Conservation (phyloP, 2,113 vertebrate genomes). For the Ifrita kowaldi region DNA sequence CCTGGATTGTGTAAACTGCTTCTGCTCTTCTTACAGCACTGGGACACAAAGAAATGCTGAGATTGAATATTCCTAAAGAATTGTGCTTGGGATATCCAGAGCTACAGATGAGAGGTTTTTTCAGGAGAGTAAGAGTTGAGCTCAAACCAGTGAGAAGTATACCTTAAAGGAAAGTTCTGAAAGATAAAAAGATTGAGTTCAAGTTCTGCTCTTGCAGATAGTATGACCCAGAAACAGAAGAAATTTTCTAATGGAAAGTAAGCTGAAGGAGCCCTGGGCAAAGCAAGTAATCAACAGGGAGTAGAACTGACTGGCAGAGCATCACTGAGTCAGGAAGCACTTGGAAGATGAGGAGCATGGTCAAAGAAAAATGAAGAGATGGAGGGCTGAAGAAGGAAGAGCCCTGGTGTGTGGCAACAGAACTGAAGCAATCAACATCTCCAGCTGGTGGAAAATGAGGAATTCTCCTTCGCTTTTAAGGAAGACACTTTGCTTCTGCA, state of each 20-base stretch:
- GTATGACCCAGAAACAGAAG: not conserved
- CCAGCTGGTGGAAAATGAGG: not conserved
- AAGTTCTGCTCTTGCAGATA: not conserved
- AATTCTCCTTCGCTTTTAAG: not conserved
- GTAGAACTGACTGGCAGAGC: not conserved
- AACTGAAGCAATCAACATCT: not conserved
- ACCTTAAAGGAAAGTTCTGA: not conserved
- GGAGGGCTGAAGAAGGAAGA: not conserved
- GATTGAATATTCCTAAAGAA: not conserved
- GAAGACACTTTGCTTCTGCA: not conserved
- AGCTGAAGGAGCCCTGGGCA: not conserved
- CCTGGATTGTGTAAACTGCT: not conserved
- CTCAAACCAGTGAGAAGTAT: not conserved
- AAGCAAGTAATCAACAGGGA: not conserved
- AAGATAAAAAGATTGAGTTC: not conserved
- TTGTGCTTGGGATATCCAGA: not conserved
- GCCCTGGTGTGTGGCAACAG: not conserved
- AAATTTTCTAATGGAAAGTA: not conserved
- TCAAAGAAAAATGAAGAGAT: not conserved
- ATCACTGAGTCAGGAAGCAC: not conserved
- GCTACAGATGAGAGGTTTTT: not conserved
- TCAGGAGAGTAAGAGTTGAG: not conserved
- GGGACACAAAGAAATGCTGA: not conserved
- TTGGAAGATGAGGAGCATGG: not conserved
- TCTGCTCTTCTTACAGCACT: not conserved